Evolutionary conservation across 2,113 vertebrate genomes (phyloP), one percentile per base, ranked within the genome.

Genomic region (Hyla sarda): DNA sequence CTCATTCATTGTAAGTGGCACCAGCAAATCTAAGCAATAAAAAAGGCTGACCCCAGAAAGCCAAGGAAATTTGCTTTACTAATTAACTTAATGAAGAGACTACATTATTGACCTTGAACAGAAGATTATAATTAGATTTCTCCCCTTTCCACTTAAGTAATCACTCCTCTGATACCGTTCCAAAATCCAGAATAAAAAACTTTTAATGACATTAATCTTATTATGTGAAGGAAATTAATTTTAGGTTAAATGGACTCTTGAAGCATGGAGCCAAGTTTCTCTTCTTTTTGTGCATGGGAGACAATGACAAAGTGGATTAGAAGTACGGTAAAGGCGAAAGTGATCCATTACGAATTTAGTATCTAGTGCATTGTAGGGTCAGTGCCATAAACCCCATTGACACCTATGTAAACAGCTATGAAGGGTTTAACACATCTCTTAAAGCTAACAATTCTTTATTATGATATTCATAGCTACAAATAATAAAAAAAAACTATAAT

Each of bases 101-200:
- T 34, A 79, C 67, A 37, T 41, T 81, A 86, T 81, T 80, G 76
- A 86, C 62, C 76, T 72, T 71, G 48, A 23, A 28, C 45, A 60
- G 76, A 73, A 67, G 72, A 71, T 86, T 81, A n/a, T 84, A 65
- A 84, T 84, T 56, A 73, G 34, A 71, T 81, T 85, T 80, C 65
- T 84, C 37, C 71, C 73, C 71, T 75, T 84, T 86, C 76, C 62
- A 86, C 76, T 86, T 81, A 73, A 81, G 76, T 86, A 86, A 86
- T 80, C 58, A 30, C 12, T 86, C 32, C 67, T 80, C 32, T 86
- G 65, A 72, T 86, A 81, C 62, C 4, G 65, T 71, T 79, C 67
- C 84, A 86, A 67, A 81, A 78, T 58, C 11, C 19, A 16, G n/a
- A 32, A 71, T 48, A 72, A 69, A 34, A 71, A 81, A 52, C 30